phyloP scores from a whole-genome alignment of 2,113 vertebrate genomes.

The Pollachius pollachius region DNA sequence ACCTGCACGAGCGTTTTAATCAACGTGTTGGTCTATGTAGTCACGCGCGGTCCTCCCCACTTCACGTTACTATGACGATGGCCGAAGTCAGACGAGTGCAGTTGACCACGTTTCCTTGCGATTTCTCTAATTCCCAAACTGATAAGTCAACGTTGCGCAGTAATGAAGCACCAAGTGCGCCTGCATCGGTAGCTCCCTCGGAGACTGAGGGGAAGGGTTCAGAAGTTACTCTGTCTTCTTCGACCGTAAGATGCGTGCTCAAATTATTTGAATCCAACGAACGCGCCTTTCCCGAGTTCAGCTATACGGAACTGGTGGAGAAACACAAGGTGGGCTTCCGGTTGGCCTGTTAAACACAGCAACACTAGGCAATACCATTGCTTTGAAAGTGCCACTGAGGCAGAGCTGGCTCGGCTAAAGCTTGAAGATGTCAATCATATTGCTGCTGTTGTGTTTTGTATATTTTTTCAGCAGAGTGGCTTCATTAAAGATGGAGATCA shows the following conservation, averaged over 20 bases:
- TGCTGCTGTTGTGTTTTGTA: not conserved
- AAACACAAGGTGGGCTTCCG: conserved; percentile 50
- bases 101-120: conserved; percentile 74
- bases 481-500: conserved; percentile 40
- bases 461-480: conserved; percentile 14
- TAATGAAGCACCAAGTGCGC: conserved; percentile 17
- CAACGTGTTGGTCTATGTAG: not conserved
- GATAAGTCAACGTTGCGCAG: conserved; percentile 10
- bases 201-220: not conserved
- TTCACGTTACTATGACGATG: conserved; percentile 62
- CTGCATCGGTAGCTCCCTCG: not conserved
- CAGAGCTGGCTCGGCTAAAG: too few species aligned
- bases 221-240: not conserved
- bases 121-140: conserved; percentile 35
- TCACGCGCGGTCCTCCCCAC: not conserved
- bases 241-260: conserved; percentile 76
- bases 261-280: conserved; percentile 83
- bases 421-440: too few species aligned
- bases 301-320: conserved; percentile 81
- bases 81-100: conserved; percentile 82
- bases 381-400: too few species aligned
- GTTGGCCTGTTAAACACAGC: not conserved
- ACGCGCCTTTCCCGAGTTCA: conserved; percentile 87
- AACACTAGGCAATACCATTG: too few species aligned
- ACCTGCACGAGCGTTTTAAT: conserved; percentile 42